These are phyloP conservation scores for Marisa cornuarietis DNA, from an alignment of 1,140 invertebrate species.

Conservation along the genomic window DNA sequence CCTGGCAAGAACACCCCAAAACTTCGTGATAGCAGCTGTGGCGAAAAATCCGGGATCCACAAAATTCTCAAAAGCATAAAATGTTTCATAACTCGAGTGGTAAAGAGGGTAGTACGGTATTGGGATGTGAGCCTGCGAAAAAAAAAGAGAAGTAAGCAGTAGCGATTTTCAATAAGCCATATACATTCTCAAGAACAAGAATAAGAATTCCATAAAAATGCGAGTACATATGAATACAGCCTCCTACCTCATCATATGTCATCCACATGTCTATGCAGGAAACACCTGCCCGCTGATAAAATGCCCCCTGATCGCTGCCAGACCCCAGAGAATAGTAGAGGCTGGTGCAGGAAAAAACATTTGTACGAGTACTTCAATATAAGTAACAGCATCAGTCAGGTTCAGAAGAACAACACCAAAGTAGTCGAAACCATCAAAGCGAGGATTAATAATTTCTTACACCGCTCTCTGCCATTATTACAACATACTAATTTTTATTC, in stretches of 20 bases:
- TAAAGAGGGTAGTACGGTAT: slow-evolving; percentile 63
- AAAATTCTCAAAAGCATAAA: slow-evolving; percentile 55
- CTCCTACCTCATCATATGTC: slow-evolving; percentile 44
- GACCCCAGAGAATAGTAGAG: slow-evolving; percentile 57
- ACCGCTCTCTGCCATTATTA: too few relatives aligned
- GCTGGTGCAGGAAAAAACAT: slow-evolving; percentile 14
- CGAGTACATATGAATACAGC: not conserved
- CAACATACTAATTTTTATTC: too few relatives aligned
- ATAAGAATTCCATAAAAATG: not conserved
- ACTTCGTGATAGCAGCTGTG: slow-evolving; percentile 23
- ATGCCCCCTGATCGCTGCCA: slow-evolving; percentile 64
- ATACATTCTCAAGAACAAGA: too few relatives aligned
- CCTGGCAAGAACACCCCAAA: slow-evolving; percentile 27
- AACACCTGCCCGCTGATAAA: slow-evolving; percentile 62
- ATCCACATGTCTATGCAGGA: slow-evolving; percentile 60
- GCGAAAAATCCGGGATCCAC: slow-evolving; percentile 57
- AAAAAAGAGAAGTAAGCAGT: not conserved
- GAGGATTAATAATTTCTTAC: too few relatives aligned
- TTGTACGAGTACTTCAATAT: too few relatives aligned
- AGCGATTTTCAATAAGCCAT: too few relatives aligned
- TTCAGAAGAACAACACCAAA: too few relatives aligned
- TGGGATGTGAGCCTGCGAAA: slow-evolving; percentile 22
- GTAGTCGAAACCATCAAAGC: too few relatives aligned
- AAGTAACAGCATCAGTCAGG: too few relatives aligned
- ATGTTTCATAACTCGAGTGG: slow-evolving; percentile 66